Conservation (phyloP, 2,888 invertebrate genomes). For the Desoria tigrina region DNA sequence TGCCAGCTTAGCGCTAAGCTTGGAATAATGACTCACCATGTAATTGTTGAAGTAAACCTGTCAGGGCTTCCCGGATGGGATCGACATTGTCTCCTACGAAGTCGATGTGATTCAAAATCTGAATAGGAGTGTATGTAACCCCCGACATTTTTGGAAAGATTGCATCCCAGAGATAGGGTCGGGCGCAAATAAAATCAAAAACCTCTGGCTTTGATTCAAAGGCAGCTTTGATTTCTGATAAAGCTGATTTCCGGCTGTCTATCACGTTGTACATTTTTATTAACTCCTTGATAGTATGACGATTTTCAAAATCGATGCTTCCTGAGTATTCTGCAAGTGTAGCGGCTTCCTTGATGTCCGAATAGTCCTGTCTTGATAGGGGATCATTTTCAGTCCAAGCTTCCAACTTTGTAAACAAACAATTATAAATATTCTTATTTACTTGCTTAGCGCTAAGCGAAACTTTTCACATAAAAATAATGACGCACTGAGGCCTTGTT, state of each 20-base stretch:
- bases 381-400: background rate
- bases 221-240: background rate
- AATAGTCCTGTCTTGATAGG: background rate
- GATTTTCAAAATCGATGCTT: background rate
- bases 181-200: background rate
- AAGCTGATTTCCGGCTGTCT: background rate
- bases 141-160: background rate
- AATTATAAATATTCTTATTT: no score
- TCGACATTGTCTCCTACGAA: background rate
- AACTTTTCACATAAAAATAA: background rate
- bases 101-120: background rate
- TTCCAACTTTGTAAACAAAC: no score
- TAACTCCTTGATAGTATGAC: background rate
- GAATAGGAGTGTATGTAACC: background rate
- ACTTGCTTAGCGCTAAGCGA: no score
- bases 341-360: background rate
- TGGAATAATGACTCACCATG: no score
- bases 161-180: constrained; percentile 9
- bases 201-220: background rate
- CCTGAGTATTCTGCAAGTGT: background rate
- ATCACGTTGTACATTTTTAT: background rate
- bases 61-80: background rate
- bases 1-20: no score
- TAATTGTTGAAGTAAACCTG: no score
- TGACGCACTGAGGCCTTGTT: no score